Evolutionary conservation across 1,140 invertebrate species (phyloP), one percentile per base, ranked within the genome.

Genomic region (Heliconius himera): DNA sequence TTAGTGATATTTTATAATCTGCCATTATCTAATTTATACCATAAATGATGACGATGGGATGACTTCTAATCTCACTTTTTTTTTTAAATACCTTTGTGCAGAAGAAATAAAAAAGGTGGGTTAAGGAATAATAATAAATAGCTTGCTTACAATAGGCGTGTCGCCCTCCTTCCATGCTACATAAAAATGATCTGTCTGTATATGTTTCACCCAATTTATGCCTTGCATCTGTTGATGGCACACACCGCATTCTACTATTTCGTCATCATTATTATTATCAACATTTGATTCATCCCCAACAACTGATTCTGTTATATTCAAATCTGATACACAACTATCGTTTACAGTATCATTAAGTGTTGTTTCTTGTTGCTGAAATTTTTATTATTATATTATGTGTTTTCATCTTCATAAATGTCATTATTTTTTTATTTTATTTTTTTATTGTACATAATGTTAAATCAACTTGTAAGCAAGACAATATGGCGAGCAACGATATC

Each of bases 311-410:
- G 60, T 66, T 70, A 70, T 49, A 54, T 70, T 76, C 22, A 76
- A 46, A n/a, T 76, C 74, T n/a, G 51, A 46, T 54, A n/a, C 54
- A 70, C 38, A 29, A 70, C 60, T 76, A 8, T 76, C 60, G 16
- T 66, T 29, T 36, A 41, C 38, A 51, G 38, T 49, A 74, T 49
- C 73, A 49, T 76, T 38, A 3, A 70, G 20, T 46, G 74, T 70
- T 22, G 74, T 76, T 4, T 76, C 46, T 16, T 76, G 38, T 11
- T 66, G 22, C 60, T 66, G 60, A 29, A 66, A 66, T 16, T 66
- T 26, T 29, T 16, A 29, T 26, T 66, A 20, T 8, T 2, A 51
- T 51, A 51, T 51, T 20, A 51, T 20, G 6, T 51, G 49, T 51
- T 18, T 46, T 46, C 9, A 13, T 46, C 33, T 6, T 36, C 8